These are phyloP conservation scores for Notarius quadriscutis DNA, from an alignment of 2,113 vertebrate genomes.

Conservation along the genomic window DNA sequence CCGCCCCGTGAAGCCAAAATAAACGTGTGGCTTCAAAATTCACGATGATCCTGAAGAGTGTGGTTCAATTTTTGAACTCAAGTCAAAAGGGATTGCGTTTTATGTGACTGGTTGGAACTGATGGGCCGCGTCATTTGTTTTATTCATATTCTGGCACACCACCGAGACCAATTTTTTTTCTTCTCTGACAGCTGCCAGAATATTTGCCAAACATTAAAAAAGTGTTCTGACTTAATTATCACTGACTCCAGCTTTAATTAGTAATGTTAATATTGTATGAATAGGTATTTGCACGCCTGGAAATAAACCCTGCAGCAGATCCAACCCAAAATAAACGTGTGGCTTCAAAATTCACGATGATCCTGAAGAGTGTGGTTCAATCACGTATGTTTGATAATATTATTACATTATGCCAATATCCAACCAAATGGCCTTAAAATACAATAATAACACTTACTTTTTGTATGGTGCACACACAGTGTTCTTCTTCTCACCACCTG, in stretches of 20 bases:
- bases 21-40: no score
- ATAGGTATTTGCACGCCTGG: background rate
- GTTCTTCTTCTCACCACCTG: conserved; percentile 59
- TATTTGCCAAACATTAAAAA: background rate
- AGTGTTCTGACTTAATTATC: background rate
- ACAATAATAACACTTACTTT: conserved; percentile 59
- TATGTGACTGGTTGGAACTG: background rate
- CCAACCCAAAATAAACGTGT: background rate
- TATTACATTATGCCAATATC: background rate
- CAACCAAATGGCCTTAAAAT: background rate
- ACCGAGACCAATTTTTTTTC: background rate
- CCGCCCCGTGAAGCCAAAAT: no score
- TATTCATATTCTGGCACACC: background rate
- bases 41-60: no score
- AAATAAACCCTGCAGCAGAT: background rate
- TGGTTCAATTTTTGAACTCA: background rate
- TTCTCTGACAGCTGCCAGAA: background rate
- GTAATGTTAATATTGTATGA: background rate
- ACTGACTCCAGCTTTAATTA: background rate
- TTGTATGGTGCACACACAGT: conserved; percentile 62
- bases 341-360: background rate
- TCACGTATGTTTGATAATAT: background rate
- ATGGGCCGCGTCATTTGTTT: background rate
- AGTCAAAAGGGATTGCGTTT: background rate
- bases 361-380: background rate